Conservation (phyloP, 2,888 invertebrate species). For the Chydorus sphaericus region DNA sequence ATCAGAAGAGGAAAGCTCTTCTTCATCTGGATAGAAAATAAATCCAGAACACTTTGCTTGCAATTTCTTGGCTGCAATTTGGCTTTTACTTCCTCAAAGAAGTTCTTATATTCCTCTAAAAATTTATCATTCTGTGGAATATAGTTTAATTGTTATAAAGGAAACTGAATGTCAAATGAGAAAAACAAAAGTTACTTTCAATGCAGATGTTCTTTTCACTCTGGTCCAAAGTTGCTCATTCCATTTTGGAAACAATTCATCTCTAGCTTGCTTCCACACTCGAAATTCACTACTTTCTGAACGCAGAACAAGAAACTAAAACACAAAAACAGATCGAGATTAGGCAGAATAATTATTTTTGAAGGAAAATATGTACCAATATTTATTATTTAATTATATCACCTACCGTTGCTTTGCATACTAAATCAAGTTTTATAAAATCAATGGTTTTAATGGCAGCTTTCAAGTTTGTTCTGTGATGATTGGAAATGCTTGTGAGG, state of each 20-base stretch:
- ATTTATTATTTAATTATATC: background rate
- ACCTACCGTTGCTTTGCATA: background rate
- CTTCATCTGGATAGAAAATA: background rate
- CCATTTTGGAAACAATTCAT: background rate
- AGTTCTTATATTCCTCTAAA: background rate
- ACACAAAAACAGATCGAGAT: background rate
- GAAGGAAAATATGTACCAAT: background rate
- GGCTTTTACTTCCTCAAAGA: background rate
- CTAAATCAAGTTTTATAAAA: background rate
- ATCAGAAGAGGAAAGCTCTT: background rate
- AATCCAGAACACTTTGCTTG: background rate
- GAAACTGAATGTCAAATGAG: background rate
- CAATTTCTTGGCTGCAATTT: background rate
- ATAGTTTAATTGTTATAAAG: background rate
- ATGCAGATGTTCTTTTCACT: background rate
- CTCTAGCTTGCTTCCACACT: background rate
- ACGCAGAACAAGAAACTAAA: background rate
- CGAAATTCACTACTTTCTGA: background rate
- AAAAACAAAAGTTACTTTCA: background rate
- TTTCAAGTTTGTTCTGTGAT: background rate
- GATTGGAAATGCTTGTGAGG: background rate
- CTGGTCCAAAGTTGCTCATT: background rate
- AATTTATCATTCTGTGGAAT: background rate
- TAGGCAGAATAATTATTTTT: background rate
- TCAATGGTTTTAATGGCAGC: background rate